These are phyloP conservation scores for Brienomyrus brachyistius DNA, from an alignment of 2,113 vertebrate genomes.

Conservation along the genomic window DNA sequence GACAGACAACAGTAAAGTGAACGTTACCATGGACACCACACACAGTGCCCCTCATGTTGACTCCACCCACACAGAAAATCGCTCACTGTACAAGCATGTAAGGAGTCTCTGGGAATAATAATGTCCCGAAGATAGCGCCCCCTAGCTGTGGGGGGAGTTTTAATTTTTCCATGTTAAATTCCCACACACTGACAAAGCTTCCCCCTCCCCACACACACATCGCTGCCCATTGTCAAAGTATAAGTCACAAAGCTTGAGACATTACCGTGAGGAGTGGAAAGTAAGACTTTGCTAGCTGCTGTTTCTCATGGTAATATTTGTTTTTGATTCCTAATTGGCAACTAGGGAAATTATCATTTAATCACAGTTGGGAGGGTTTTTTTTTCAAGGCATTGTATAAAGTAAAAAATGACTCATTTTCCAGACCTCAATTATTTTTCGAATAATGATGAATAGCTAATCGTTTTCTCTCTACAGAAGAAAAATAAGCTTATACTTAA, in stretches of 20 bases:
- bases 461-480: not conserved
- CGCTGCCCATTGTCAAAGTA: not conserved
- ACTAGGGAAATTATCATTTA: conserved; percentile 18
- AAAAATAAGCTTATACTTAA: conserved; percentile 17
- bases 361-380: conserved; percentile 11
- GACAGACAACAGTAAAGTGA: not conserved
- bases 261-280: not conserved
- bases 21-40: not conserved
- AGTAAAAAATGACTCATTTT: conserved; percentile 20
- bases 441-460: conserved; percentile 17
- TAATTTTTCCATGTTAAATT: not conserved
- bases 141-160: not conserved
- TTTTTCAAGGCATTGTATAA: conserved; percentile 16
- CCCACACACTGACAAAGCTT: no score
- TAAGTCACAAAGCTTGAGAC: not conserved
- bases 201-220: not conserved
- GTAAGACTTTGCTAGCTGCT: not conserved
- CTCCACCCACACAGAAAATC: not conserved
- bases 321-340: conserved; percentile 18
- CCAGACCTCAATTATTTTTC: conserved; percentile 14
- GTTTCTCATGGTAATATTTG: conserved; percentile 7
- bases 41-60: not conserved
- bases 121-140: not conserved
- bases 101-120: not conserved
- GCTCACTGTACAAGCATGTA: not conserved